These are phyloP conservation scores for Drosophila santomea DNA, from an alignment of 1,140 invertebrate genomes.

Conservation along the genomic window DNA sequence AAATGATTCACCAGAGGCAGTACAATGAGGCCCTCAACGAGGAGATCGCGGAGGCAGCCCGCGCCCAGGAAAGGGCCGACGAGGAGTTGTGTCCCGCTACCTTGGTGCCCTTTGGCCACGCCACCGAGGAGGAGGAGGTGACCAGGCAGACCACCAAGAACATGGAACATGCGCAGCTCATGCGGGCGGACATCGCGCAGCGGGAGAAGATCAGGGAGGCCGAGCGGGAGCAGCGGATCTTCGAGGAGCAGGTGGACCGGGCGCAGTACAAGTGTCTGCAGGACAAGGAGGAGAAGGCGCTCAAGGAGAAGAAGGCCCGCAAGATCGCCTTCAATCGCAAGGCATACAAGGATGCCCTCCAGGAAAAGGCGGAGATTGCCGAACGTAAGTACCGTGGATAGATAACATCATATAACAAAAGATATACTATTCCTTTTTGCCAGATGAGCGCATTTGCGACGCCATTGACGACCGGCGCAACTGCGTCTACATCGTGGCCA, in stretches of 20 bases:
- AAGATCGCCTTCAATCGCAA: conserved; percentile 47
- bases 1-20: conserved; percentile 42
- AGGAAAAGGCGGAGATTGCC: conserved; percentile 40
- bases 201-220: conserved; percentile 11
- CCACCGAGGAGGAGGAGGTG: conserved; percentile 37
- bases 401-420: not conserved
- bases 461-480: conserved; percentile 55
- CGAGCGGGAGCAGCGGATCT: conserved; percentile 13
- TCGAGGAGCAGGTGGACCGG: conserved; percentile 43
- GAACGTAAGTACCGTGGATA: conserved; percentile 38
- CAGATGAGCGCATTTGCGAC: conserved; percentile 60
- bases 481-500: conserved; percentile 47
- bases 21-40: conserved; percentile 44
- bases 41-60: conserved; percentile 40
- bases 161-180: not conserved
- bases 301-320: conserved; percentile 13
- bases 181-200: conserved; percentile 8
- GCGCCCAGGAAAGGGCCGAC: conserved; percentile 39
- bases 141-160: conserved; percentile 17
- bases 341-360: conserved; percentile 45
- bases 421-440: not conserved
- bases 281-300: conserved; percentile 41
- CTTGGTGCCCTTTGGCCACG: conserved; percentile 44
- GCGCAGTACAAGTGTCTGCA: conserved; percentile 38
- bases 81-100: conserved; percentile 39